Base-by-base conservation (phyloP, 1,140 invertebrate species). In the Augochlora pura region DNA sequence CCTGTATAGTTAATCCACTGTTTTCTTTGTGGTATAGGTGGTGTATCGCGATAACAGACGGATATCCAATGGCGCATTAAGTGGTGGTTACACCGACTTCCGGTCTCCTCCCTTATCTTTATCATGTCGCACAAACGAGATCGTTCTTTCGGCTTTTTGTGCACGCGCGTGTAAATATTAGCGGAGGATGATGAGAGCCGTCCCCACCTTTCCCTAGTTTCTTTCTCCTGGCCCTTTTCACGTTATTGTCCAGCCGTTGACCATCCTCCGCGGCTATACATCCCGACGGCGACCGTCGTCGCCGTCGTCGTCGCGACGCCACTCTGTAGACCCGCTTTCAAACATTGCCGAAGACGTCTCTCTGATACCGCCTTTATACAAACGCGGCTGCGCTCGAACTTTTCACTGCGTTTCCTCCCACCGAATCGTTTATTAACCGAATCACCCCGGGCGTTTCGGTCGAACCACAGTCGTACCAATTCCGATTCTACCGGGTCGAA, bases 121-220 rank as follows among this genome's bases (percentile, higher is more conserved):
- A 80, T 86, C 82, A 80, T 52, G 54, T 32, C 38, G 25, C 60
- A 80, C 46, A 25, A 72, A 25, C 42, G 71, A 21, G 46, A 69
- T 76, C 59, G 65, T 84, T 80, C 74, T 81, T 86, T 83, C 57
- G 70, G 63, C 59, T 75, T 82, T 90, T 90, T 90, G 87, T 89
- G 83, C 82, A 60, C 66, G 62, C 84, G 71, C 72, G 80, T 74
- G 89, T 88, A 90, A 90, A 90, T 90, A 90, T 90, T 90, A 85
- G 89, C 85, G 82, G 89, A 89, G 88, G 84, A 89, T 90, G 88
- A 90, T 90, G 89, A 90, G 85, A 52, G 76, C 71, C 76, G 60
- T 23, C 69, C 70, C 18, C 52, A 75, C 82, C 80, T 75, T 60
- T 78, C 32, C 67, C 74, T 63, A 69, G 81, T 66, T 79, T 80